phyloP scores from a whole-genome alignment of 2,888 invertebrate species.

The Epirrhoe alternata region DNA sequence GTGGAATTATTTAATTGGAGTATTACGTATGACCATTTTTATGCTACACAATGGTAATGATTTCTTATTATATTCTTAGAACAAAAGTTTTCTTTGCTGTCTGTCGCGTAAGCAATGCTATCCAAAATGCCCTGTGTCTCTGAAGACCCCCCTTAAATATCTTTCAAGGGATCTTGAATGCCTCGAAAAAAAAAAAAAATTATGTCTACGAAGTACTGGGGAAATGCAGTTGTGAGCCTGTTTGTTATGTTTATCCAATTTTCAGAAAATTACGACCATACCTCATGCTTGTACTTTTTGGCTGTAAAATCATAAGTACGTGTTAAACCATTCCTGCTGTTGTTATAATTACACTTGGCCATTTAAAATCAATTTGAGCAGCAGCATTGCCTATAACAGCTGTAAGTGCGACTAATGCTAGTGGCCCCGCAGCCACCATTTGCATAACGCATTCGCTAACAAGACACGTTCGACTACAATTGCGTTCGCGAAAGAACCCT shows the following conservation, averaged over 20 bases:
- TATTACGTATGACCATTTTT: not conserved
- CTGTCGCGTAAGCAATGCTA: too few species aligned
- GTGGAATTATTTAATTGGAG: not conserved
- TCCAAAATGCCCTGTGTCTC: too few species aligned
- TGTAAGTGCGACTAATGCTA: constrained; percentile 50
- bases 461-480: constrained; percentile 83
- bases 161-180: too few species aligned
- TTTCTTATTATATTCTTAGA: too few species aligned
- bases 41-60: not conserved
- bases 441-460: constrained; percentile 83
- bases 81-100: too few species aligned
- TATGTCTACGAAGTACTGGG: too few species aligned
- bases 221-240: too few species aligned
- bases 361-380: constrained; percentile 37
- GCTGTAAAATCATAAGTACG: constrained; percentile 16
- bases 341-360: constrained; percentile 20
- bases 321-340: constrained; percentile 15
- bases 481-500: constrained; percentile 84
- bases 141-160: too few species aligned
- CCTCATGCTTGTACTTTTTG: constrained; percentile 2
- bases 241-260: too few species aligned
- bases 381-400: constrained; percentile 40
- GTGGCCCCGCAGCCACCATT: constrained; percentile 58
- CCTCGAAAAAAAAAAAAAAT: too few species aligned
- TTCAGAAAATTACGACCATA: not conserved